phyloP scores from a whole-genome alignment of 2,113 vertebrate genomes.

The Alosa alosa region DNA sequence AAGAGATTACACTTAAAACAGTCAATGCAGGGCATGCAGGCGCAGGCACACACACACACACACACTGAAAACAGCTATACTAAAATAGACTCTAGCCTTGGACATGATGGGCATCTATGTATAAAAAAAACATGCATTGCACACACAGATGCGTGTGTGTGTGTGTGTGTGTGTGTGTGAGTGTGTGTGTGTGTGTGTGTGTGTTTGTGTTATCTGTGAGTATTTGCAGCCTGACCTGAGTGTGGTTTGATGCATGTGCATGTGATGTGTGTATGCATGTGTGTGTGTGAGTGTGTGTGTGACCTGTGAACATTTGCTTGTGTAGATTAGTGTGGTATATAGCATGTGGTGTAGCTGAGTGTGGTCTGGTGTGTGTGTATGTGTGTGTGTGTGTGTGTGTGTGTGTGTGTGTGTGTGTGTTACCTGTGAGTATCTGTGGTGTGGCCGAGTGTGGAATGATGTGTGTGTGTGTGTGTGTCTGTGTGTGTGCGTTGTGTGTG shows the following conservation, averaged over 20 bases:
- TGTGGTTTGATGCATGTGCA: background rate
- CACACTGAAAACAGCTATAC: background rate
- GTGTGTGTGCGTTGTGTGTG: too few relatives aligned
- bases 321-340: background rate
- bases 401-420: background rate
- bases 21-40: background rate
- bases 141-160: background rate
- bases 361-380: conserved; percentile 19
- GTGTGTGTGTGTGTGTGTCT: background rate
- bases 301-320: background rate
- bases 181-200: background rate
- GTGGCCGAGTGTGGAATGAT: background rate
- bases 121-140: background rate
- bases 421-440: background rate
- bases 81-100: background rate
- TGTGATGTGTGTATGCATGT: background rate
- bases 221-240: background rate
- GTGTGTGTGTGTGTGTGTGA: background rate
- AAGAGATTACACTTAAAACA: background rate
- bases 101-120: background rate
- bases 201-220: background rate
- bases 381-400: background rate
- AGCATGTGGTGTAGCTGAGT: background rate
- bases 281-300: conserved; percentile 10
- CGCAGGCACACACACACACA: background rate